Base-by-base conservation (phyloP, 2,888 invertebrate genomes). In the Cephalotes varians region DNA sequence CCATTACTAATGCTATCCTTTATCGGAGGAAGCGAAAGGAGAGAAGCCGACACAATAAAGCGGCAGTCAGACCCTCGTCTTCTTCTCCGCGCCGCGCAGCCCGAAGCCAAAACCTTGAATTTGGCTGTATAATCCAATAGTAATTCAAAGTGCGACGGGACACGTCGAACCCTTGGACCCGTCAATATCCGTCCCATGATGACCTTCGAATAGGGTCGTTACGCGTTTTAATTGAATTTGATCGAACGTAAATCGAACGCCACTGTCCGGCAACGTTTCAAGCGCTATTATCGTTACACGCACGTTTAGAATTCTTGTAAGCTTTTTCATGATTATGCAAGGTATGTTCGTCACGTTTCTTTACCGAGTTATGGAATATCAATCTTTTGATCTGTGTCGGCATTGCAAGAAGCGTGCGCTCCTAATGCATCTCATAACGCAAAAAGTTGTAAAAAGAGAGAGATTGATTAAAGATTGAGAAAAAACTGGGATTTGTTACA, bases 1-100 rank as follows among this genome's bases (percentile, higher is more conserved):
- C 93, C 94, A 94, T 94, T 94, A 94, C 94, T 93, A 93, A 93
- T 93, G 91, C 93, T 94, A 94, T 94, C 92, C 92, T 93, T 93
- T 93, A 93, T 93, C 91, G 92, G 86, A 85, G 86, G 85, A 85
- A 85, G 81, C 84, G 83, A 85, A 90, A 85, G 88, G 88, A 90
- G 90, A 91, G 91, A 89, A 88, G 91, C 91, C 92, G 91, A 91
- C 88, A 92, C 93, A 92, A 93, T 92, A 92, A 91, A 92, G 90
- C 91, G 91, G 88, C 92, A 92, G 93, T 94, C 94, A 92, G 91
- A 94, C 94, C 94, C 94, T 94, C 93, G 90, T 94, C 93, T 93
- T 88, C 93, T 93, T 85, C 83, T 77, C 71, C 69, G 72, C 47
- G 54, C 64, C 82, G 87, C 73, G 54, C 82, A 51, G 87, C 81